phyloP scores from a whole-genome alignment of 1,140 invertebrate genomes.

The Heliothis subflexa region DNA sequence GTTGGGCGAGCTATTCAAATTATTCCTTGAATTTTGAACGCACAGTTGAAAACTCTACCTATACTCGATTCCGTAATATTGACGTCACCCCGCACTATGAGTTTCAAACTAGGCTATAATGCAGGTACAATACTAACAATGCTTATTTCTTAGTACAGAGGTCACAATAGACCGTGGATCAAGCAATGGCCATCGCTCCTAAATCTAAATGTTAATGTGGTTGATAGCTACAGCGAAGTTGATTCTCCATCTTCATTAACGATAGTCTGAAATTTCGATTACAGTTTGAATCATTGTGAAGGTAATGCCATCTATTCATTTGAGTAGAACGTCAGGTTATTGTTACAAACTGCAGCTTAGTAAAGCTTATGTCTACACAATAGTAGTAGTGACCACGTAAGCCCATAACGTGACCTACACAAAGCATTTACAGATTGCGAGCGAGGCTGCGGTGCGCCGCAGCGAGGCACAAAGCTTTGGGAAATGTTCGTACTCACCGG shows the following conservation, averaged over 20 bases:
- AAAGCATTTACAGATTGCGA: constrained; percentile 66
- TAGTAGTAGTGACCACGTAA: constrained; percentile 48
- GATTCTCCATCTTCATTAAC: not conserved
- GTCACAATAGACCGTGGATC: constrained; percentile 16
- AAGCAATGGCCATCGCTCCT: constrained; percentile 29
- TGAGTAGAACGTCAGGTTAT: not conserved
- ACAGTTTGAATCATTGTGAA: not conserved
- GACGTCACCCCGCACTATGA: not conserved
- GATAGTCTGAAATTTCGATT: constrained; percentile 15
- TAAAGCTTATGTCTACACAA: constrained; percentile 46
- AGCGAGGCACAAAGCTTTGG: constrained; percentile 58
- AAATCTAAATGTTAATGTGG: constrained; percentile 48
- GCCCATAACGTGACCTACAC: constrained; percentile 56
- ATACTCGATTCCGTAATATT: not conserved
- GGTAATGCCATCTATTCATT: constrained; percentile 17
- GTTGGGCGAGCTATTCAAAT: not conserved
- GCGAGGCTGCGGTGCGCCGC: constrained; percentile 53
- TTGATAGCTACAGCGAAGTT: constrained; percentile 26
- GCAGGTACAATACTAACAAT: not conserved
- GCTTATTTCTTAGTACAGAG: not conserved
- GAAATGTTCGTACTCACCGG: constrained; percentile 50
- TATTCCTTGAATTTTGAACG: not conserved
- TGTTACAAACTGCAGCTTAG: constrained; percentile 42
- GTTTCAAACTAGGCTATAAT: not conserved
- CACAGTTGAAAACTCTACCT: not conserved